A percentile compares a stretch with the other conserved stretches of the same genome.
Evolutionary conservation across 2,797 vertebrate species (phyloP).

Genomic region (Peromyscus melanophrys): DNA sequence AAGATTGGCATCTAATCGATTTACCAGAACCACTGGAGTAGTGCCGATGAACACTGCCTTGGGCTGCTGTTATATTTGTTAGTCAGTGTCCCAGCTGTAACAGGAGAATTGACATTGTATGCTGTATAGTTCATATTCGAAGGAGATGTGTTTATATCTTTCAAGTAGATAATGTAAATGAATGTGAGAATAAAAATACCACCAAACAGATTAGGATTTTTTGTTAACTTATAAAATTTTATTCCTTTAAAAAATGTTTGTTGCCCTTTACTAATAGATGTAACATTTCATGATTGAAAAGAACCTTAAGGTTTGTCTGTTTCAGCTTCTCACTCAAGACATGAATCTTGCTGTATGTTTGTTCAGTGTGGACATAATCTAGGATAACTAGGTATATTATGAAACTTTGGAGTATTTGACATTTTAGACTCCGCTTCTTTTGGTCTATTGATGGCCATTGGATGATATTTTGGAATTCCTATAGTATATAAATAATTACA

Average conservation of each 20-base stretch:
- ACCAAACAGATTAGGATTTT: constrained; percentile 20
- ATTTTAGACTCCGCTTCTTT: constrained; percentile 68
- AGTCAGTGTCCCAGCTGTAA: not conserved
- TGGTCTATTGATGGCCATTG: constrained; percentile 37
- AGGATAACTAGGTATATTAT: constrained; percentile 12
- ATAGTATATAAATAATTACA: constrained; percentile 3
- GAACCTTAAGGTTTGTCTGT: constrained; percentile 8
- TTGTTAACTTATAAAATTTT: constrained; percentile 44
- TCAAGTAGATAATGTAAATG: constrained; percentile 9
- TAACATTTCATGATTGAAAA: constrained; percentile 47
- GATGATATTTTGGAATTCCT: constrained; percentile 36
- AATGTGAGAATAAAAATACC: constrained; percentile 46
- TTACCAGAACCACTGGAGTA: constrained; percentile 12
- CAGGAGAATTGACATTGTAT: not conserved
- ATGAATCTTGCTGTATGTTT: constrained; percentile 7
- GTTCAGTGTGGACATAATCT: constrained; percentile 41
- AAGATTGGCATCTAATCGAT: constrained; percentile 52
- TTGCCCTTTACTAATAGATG: constrained; percentile 37
- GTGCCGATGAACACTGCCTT: constrained; percentile 8
- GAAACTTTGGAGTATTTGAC: constrained; percentile 27
- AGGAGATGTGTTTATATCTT: constrained; percentile 50
- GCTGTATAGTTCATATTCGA: constrained; percentile 27
- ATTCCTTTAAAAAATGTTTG: constrained; percentile 54
- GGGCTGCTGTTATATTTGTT: constrained; percentile 28
- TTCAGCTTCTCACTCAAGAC: constrained; percentile 65